Evolutionary conservation across 2,888 invertebrate genomes (phyloP).

Genomic region (Perizoma affinitatum): DNA sequence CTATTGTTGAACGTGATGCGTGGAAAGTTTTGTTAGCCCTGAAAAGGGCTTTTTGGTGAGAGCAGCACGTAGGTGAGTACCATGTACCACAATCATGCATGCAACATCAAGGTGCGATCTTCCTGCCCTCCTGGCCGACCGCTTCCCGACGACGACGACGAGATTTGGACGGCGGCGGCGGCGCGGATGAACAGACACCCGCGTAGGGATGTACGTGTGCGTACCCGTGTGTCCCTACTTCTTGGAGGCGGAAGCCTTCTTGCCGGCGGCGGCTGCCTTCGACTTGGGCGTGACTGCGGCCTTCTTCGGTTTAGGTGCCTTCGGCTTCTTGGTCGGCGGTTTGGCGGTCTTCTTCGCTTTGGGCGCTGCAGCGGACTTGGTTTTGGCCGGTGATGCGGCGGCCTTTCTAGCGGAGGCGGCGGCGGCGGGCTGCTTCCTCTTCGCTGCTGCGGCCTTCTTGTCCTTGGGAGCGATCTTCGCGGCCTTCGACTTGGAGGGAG

Average conservation of each 20-base stretch:
- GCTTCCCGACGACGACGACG: neutral
- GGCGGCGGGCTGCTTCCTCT: too few relatives aligned
- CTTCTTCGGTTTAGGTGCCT: constrained; percentile 54
- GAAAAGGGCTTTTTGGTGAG: too few relatives aligned
- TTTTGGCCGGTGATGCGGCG: constrained; percentile 14
- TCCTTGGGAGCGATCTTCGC: too few relatives aligned
- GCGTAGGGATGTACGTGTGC: neutral
- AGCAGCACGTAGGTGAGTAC: too few relatives aligned
- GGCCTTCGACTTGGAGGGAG: constrained; percentile 9
- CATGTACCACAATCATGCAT: too few relatives aligned
- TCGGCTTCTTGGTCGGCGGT: constrained; percentile 62
- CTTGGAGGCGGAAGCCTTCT: constrained; percentile 49
- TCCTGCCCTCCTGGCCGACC: neutral
- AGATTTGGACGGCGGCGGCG: neutral
- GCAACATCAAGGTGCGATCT: neutral
- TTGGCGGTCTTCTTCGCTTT: constrained; percentile 49
- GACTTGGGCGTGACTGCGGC: constrained; percentile 24
- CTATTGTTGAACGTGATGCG: too few relatives aligned
- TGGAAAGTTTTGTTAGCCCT: too few relatives aligned
- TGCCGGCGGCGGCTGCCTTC: constrained; percentile 38
- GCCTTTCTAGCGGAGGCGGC: too few relatives aligned
- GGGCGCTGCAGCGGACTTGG: constrained; percentile 43
- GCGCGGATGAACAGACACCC: neutral
- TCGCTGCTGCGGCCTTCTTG: too few relatives aligned
- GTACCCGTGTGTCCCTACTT: constrained; percentile 38